Evolutionary conservation across 2,113 vertebrate genomes (phyloP), one percentile per base, ranked within the genome.

Genomic region (Oriolus oriolus): DNA sequence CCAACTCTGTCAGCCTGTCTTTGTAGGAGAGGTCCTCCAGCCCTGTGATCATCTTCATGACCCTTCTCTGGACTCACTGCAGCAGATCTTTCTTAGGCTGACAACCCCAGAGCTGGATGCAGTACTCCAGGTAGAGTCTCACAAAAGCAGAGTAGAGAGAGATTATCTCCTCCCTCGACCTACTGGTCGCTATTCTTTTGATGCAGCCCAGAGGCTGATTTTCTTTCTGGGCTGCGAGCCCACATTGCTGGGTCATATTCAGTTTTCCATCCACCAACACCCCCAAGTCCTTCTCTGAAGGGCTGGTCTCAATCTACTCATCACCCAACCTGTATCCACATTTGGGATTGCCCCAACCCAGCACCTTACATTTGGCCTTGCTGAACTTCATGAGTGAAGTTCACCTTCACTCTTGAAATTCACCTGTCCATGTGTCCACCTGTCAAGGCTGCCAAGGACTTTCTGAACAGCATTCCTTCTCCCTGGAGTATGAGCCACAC

Each of bases 51-150:
- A 30, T 49, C 45, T 60, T 42, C 3, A 9, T 71, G 39, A 13
- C 13, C 44, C 26, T 42, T 9, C 22, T 60, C 22, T 42, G 65
- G 39, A 60, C 41, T 50, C 3, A 16, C 13, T 77, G 2, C 3
- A 76, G 4, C 17, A 27, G 12, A 12, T 41, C 10, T 64, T n/a
- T 35, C 31, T 50, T 37, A 50, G 7, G 22, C 45, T 39, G 37
- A 14, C 33, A 6, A 4, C 28, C 6, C 33, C 33, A 59, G 52
- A 57, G 33, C 27, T 44, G 59, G 33, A 33, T 0, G 0, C 28
- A 44, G 44, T 28, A 81, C 31, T 57, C 27, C 44, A 44, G 15
- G 22, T 27, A 6, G 26, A 64, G 22, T 52, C 31, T 44, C 33
- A 44, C 0, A 1, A 65, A 56, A 50, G 35, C 10, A 37, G 18